Base-by-base conservation (phyloP, 2,797 vertebrate species). In the Sebastes hubbsi region DNA sequence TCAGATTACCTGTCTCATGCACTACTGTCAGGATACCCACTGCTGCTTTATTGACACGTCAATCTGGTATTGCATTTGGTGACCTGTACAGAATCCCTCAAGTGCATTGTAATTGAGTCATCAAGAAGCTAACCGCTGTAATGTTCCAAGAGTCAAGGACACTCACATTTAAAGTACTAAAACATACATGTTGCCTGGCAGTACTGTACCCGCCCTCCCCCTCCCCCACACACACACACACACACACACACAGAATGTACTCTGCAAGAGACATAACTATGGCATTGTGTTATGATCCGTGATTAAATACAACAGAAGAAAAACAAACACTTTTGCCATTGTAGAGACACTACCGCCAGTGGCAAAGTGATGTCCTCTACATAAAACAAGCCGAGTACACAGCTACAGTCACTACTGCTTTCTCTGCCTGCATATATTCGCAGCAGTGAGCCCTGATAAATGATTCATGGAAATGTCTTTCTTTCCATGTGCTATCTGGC, bases 361-460 rank as follows among this genome's bases (percentile, higher is more conserved):
- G 85, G 90, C 80, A 91, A 91, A 88, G 80, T 72, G 75, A 72
- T 81, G 81, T 86, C 81, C 81, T 85, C 77, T 67, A 13, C 79
- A 66, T 77, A 72, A 69, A 88, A 80, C 61, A 70, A 72, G 55
- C 46, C 6, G 25, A 74, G 77, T 46, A 69, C 81, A 80, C 66
- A 69, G 60, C 61, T 61, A 80, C 72, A 49, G 73, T 42, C 78
- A 58, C 72, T 81, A 59, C 61, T 55, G 74, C 54, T 77, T 61
- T 78, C 70, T 72, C 55, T 73, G 72, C 38, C 79, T 82, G 77
- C 67, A 75, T 65, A 66, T 30, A 64, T 38, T 64, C 5, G 2
- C 71, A 87, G 60, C 64, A 60, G 56, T 36, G 22, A 65, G 58
- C 65, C 76, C 64, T 67, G 80, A 86, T 86, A 55, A 93, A 91